phyloP scores from a whole-genome alignment of 2,888 invertebrate species.

The Phengaris alcon region DNA sequence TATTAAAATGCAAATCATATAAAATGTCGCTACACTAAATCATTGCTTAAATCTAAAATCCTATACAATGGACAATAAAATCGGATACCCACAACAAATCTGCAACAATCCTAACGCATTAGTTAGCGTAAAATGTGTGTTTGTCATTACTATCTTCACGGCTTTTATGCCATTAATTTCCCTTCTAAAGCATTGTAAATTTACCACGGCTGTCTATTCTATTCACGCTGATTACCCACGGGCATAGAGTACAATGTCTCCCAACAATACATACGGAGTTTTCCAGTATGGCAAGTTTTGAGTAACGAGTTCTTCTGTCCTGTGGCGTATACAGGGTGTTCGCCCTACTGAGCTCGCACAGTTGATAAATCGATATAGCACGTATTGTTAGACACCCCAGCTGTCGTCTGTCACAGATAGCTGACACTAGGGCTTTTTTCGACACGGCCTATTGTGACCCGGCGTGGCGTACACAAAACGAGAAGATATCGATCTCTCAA shows the following conservation, averaged over 20 bases:
- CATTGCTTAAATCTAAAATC: slow-evolving; percentile 12
- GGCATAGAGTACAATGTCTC: slow-evolving; percentile 44
- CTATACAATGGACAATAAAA: slow-evolving; percentile 41
- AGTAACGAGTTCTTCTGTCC: slow-evolving; percentile 41
- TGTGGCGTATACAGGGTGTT: slow-evolving; percentile 57
- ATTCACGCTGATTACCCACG: slow-evolving; percentile 53
- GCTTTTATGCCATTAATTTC: slow-evolving; percentile 71
- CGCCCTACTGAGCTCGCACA: slow-evolving; percentile 62
- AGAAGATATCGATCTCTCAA: slow-evolving; percentile 75
- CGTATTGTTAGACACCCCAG: slow-evolving; percentile 67
- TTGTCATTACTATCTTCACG: slow-evolving; percentile 72
- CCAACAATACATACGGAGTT: slow-evolving; percentile 31
- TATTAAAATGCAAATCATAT: slow-evolving; percentile 28
- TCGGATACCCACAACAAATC: slow-evolving; percentile 58
- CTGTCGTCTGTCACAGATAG: slow-evolving; percentile 72
- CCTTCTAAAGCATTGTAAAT: slow-evolving; percentile 71
- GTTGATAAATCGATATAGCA: slow-evolving; percentile 70
- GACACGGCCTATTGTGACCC: slow-evolving; percentile 65
- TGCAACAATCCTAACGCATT: slow-evolving; percentile 58
- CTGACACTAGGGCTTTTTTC: slow-evolving; percentile 74
- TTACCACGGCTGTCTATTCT: slow-evolving; percentile 65
- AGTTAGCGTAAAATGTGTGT: slow-evolving; percentile 70
- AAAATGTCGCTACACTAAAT: slow-evolving; percentile 30
- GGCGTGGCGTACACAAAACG: slow-evolving; percentile 65
- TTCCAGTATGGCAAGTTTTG: slow-evolving; percentile 42